These are phyloP conservation scores for Tenrec ecaudatus DNA, from an alignment of 2,113 vertebrate species.

Conservation along the genomic window DNA sequence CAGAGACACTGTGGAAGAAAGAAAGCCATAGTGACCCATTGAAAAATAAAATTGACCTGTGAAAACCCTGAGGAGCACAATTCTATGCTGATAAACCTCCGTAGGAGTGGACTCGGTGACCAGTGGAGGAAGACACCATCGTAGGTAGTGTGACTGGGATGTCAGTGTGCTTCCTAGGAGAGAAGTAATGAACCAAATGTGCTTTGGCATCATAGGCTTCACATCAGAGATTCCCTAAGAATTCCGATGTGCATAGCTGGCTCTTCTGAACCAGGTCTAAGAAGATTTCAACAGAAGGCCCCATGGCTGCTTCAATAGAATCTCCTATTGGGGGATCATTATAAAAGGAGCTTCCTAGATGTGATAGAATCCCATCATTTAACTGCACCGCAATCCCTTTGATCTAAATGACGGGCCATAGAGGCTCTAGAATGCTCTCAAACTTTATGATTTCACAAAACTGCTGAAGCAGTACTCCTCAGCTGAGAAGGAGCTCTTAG, in stretches of 20 bases:
- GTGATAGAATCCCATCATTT: not conserved
- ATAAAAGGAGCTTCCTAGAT: not conserved
- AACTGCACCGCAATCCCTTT: not conserved
- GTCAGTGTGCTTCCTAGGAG: not conserved
- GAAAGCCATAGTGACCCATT: no score
- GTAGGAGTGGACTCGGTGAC: no score
- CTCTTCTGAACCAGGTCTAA: not conserved
- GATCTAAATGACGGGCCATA: not conserved
- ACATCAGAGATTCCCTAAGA: not conserved
- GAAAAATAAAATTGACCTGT: no score
- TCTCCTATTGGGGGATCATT: not conserved
- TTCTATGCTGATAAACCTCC: no score
- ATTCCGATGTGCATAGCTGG: not conserved
- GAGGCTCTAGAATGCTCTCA: slow-evolving; percentile 11
- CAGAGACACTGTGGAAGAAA: no score
- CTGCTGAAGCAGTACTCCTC: not conserved
- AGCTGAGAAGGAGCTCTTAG: not conserved
- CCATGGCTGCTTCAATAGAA: not conserved
- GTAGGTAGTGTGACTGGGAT: not conserved
- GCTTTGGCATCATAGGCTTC: not conserved
- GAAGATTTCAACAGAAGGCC: not conserved
- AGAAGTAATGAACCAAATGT: not conserved
- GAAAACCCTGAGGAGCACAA: no score
- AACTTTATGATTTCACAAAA: not conserved
- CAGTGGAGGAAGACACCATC: no score